Evolutionary conservation across 2,888 invertebrate genomes (phyloP).

Genomic region (Sericinus montela): DNA sequence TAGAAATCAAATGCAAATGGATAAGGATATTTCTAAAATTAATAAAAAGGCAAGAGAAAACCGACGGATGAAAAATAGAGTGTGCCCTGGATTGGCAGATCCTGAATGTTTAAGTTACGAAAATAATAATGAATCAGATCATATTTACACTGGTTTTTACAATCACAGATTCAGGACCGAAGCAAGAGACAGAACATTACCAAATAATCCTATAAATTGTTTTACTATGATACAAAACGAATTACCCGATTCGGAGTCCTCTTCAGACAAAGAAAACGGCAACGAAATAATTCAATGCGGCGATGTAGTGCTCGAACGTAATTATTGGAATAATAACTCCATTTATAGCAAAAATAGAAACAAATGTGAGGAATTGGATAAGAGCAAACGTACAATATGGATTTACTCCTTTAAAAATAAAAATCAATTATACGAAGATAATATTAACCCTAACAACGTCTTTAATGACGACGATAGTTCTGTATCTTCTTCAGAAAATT

Average conservation of each 20-base stretch:
- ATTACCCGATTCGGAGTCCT: slow-evolving; percentile 37
- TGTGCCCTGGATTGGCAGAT: slow-evolving; percentile 13
- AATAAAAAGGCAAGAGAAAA: slow-evolving; percentile 42
- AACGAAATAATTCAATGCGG: slow-evolving; percentile 29
- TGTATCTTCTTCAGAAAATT: slow-evolving; percentile 35
- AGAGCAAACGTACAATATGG: slow-evolving; percentile 49
- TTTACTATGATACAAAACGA: slow-evolving; percentile 46
- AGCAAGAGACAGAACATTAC: slow-evolving; percentile 21
- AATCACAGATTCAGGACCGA: neutral
- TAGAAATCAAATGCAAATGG: slow-evolving; percentile 25
- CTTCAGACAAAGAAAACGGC: slow-evolving; percentile 37
- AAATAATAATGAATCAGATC: slow-evolving; percentile 12
- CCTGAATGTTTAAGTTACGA: neutral
- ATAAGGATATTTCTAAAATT: slow-evolving; percentile 28
- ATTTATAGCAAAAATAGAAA: slow-evolving; percentile 32
- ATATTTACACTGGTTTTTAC: slow-evolving; percentile 13
- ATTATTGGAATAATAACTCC: slow-evolving; percentile 26
- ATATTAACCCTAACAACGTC: slow-evolving; percentile 37
- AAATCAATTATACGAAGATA: slow-evolving; percentile 40
- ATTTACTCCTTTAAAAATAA: slow-evolving; percentile 63
- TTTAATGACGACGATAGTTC: slow-evolving; percentile 36
- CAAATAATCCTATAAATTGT: slow-evolving; percentile 39
- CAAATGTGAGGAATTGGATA: slow-evolving; percentile 32
- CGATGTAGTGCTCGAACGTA: slow-evolving; percentile 22
- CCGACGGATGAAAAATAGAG: slow-evolving; percentile 30